phyloP scores from a whole-genome alignment of 2,888 invertebrate species.

The Stenodera caucasica region DNA sequence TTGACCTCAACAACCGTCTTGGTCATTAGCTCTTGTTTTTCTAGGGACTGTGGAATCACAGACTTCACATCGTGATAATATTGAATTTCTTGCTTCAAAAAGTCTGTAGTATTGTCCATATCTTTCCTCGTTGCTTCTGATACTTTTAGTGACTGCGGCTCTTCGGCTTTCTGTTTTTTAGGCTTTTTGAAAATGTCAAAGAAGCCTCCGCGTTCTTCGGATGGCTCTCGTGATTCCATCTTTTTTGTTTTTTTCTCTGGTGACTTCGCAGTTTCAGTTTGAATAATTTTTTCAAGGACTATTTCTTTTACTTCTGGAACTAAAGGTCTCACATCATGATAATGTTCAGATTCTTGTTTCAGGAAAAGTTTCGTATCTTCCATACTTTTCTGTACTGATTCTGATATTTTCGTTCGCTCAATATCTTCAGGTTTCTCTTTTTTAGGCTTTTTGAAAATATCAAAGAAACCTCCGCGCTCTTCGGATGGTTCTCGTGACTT shows the following conservation, averaged over 20 bases:
- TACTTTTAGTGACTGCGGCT: no score
- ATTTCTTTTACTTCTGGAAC: background rate
- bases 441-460: constrained; percentile 26
- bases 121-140: no score
- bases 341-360: constrained; percentile 34
- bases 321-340: constrained; percentile 33
- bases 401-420: constrained; percentile 23
- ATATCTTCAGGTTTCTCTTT: constrained; percentile 5
- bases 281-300: background rate
- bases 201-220: constrained; percentile 11
- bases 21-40: background rate
- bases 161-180: background rate
- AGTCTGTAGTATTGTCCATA: constrained; percentile 42
- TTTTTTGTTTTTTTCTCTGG: constrained; percentile 1
- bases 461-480: constrained; percentile 13
- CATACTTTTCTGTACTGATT: constrained; percentile 30
- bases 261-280: background rate
- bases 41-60: constrained; percentile 8
- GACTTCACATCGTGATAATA: constrained; percentile 45
- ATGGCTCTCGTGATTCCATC: background rate
- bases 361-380: constrained; percentile 34
- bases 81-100: constrained; percentile 43
- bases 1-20: background rate
- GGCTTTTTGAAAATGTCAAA: background rate
- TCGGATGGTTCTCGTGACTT: no score